Percentiles rank a stretch among this genome's conserved stretches.
Conservation (phyloP, 2,113 vertebrate genomes). For the Tricholaema leucomelas region DNA sequence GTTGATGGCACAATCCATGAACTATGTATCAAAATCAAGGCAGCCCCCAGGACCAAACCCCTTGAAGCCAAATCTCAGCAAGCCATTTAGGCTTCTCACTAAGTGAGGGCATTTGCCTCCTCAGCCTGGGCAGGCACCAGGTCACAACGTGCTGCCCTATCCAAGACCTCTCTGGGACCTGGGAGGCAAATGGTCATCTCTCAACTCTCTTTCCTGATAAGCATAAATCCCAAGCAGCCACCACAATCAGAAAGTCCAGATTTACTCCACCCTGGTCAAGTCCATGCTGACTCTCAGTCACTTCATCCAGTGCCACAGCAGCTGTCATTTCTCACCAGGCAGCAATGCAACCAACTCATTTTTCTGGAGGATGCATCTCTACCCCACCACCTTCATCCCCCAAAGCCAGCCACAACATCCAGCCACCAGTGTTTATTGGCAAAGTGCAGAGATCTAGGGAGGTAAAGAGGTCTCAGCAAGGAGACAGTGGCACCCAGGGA, state of each 20-base stretch:
- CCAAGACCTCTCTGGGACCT: accelerated
- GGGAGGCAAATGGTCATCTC: background rate
- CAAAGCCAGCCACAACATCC: background rate
- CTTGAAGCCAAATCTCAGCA: background rate
- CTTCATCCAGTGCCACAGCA: background rate
- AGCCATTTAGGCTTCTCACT: background rate
- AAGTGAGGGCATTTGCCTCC: background rate
- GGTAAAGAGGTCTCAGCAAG: background rate
- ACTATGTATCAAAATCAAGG: accelerated
- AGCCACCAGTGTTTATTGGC: constrained; percentile 7
- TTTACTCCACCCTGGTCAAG: accelerated
- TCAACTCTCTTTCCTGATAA: background rate
- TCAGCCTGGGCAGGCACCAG: background rate
- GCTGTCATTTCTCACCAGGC: background rate
- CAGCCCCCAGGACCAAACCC: background rate
- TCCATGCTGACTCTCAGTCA: background rate
- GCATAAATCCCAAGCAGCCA: background rate
- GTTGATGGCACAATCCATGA: background rate
- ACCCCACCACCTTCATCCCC: background rate
- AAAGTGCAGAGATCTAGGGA: background rate
- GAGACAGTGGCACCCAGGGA: accelerated
- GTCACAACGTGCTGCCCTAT: background rate
- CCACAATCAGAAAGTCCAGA: background rate
- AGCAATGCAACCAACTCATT: accelerated
- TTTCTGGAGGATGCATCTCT: background rate